phyloP scores from a whole-genome alignment of 1,140 invertebrate genomes.

The Drosophila parabipectinata region DNA sequence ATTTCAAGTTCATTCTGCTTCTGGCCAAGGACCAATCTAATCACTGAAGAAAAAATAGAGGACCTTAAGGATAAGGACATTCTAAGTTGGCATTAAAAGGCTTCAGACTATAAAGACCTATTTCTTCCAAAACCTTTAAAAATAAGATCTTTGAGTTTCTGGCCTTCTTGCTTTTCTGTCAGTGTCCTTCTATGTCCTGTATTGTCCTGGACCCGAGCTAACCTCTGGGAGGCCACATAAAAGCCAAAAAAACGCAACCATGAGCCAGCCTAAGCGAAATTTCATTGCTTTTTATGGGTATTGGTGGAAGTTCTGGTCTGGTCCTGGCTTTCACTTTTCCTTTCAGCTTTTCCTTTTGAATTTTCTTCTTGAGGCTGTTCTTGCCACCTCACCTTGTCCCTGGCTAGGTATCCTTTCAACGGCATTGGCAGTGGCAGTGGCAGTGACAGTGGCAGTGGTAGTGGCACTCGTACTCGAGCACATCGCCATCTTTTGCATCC shows the following conservation, averaged over 20 bases:
- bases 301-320: background rate
- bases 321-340: slow-evolving; percentile 38
- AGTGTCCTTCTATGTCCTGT: slow-evolving; percentile 3
- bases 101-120: no score
- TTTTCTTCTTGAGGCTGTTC: slow-evolving; percentile 19
- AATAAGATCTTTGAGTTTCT: no score
- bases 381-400: background rate
- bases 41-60: slow-evolving; percentile 2
- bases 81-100: no score
- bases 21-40: slow-evolving; percentile 3
- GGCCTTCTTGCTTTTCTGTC: slow-evolving; percentile 2
- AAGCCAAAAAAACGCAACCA: slow-evolving; percentile 15
- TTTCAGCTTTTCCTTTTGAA: slow-evolving; percentile 2
- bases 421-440: slow-evolving; percentile 31
- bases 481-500: slow-evolving; percentile 39
- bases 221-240: slow-evolving; percentile 49
- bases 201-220: background rate
- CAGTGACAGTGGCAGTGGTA: slow-evolving; percentile 25
- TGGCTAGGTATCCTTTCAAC: background rate
- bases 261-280: slow-evolving; percentile 67
- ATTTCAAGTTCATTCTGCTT: slow-evolving; percentile 52
- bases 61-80: background rate
- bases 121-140: no score
- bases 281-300: slow-evolving; percentile 72
- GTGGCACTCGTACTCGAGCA: slow-evolving; percentile 1